Evolutionary conservation across 2,797 vertebrate genomes (phyloP), one percentile per base, ranked within the genome.

Genomic region (Sylvilagus floridanus): DNA sequence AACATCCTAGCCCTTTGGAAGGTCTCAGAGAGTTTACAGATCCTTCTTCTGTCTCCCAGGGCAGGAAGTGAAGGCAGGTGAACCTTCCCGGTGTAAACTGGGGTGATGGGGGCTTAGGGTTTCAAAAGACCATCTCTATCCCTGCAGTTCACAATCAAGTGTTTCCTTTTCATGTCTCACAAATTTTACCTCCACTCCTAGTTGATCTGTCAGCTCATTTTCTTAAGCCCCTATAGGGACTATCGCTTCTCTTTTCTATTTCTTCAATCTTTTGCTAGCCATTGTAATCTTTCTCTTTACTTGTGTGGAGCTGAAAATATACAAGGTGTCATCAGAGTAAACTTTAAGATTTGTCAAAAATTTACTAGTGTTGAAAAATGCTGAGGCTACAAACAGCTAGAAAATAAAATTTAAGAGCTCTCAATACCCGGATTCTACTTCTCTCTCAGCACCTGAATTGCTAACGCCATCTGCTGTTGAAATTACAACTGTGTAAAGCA

Each of bases 391-490:
- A 84, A 63, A 81, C 32, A 92, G 24, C 60, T 12, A 65, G 65
- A 24, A 88, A 73, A 84, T 81, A 35, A 35, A 35, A 60, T 73
- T 84, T 92, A 90, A 84, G 26, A 16, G 66, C 28, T 62, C 16
- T 71, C 35, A 62, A 2, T 37, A 19, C 21, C 4, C 8, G 1
- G 21, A 60, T 32, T 66, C 82, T 79, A n/a, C 78, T 77, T 69
- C 32, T 75, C 52, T 88, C 72, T 9, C 3, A 13, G 54, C 28
- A 1, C 12, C 75, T 93, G 69, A 77, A 52, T 94, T 88, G 84
- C 81, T 93, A 30, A 30, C 1, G 28, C 93, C 95, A 89, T 92
- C 95, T 97, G 81, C 95, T 95, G 84, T 95, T 93, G 77, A 95
- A 89, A 82, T 62, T 72, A 66, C 50, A 85, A 65, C 17, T 50